Evolutionary conservation across 1,140 invertebrate species (phyloP).

Genomic region (Antheraea pernyi): DNA sequence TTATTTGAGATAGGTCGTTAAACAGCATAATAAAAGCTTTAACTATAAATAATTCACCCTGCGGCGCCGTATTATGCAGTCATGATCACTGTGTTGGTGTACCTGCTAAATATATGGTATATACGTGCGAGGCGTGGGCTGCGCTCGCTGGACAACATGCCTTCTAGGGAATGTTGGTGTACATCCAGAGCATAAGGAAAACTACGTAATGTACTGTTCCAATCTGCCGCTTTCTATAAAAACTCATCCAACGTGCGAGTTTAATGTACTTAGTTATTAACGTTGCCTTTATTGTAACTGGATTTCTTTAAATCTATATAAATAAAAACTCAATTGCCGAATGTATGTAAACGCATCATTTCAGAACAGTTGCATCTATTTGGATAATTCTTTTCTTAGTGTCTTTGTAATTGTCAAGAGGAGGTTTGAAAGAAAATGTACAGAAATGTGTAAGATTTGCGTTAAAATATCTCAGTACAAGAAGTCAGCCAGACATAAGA

Average conservation of each 20-base stretch:
- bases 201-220: constrained; percentile 26
- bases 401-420: too few relatives aligned
- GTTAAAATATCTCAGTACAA: too few relatives aligned
- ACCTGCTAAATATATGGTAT: too few relatives aligned
- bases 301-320: background rate
- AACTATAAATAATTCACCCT: constrained; percentile 32
- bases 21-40: constrained; percentile 11
- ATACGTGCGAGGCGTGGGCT: constrained; percentile 48
- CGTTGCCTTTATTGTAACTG: background rate
- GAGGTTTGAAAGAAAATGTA: too few relatives aligned
- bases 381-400: too few relatives aligned
- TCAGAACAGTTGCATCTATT: too few relatives aligned
- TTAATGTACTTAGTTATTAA: constrained; percentile 3
- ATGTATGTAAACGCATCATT: too few relatives aligned
- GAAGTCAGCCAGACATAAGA: too few relatives aligned
- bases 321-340: too few relatives aligned
- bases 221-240: constrained; percentile 11
- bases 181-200: constrained; percentile 60
- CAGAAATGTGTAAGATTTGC: too few relatives aligned
- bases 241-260: constrained; percentile 3
- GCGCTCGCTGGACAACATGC: constrained; percentile 47
- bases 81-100: background rate
- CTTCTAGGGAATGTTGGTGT: constrained; percentile 68
- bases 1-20: constrained; percentile 5
- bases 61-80: constrained; percentile 34